phyloP scores from a whole-genome alignment of 2,113 vertebrate species.

The Perca fluviatilis region DNA sequence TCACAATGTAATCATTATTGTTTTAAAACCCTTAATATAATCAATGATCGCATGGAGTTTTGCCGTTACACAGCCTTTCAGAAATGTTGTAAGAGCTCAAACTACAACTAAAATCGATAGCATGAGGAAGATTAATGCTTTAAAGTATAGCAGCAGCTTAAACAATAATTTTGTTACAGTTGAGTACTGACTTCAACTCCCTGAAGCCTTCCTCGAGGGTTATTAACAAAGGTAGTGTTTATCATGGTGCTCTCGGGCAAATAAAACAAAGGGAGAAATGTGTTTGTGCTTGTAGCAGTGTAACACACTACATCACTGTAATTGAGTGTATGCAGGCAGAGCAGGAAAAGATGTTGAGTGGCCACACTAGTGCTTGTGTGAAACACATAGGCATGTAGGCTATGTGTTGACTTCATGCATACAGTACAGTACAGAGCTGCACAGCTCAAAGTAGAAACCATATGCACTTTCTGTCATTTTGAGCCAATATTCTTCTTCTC shows the following conservation, averaged over 20 bases:
- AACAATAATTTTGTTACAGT: slow-evolving; percentile 64
- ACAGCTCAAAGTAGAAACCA: background rate
- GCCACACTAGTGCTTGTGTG: slow-evolving; percentile 6
- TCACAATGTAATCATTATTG: background rate
- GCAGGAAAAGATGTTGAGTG: slow-evolving; percentile 7
- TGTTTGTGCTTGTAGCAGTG: slow-evolving; percentile 45
- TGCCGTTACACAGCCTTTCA: slow-evolving; percentile 4
- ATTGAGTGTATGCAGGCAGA: slow-evolving; percentile 50
- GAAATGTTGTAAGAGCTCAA: slow-evolving; percentile 44
- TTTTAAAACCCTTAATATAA: slow-evolving; percentile 15
- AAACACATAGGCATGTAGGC: background rate
- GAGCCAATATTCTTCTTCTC: background rate
- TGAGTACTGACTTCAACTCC: slow-evolving; percentile 47
- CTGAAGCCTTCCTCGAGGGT: slow-evolving; percentile 35
- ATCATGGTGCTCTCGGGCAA: slow-evolving; percentile 41
- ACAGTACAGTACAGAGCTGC: background rate
- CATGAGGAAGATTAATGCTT: slow-evolving; percentile 45
- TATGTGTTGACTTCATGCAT: background rate
- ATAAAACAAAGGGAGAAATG: slow-evolving; percentile 53
- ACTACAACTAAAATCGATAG: slow-evolving; percentile 56
- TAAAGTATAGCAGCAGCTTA: slow-evolving; percentile 42
- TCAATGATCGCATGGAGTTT: background rate
- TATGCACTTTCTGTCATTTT: background rate
- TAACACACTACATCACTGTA: slow-evolving; percentile 64
- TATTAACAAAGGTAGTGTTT: slow-evolving; percentile 68